Conservation (phyloP, 2,797 vertebrate species). For the Brachyalestes nurse region DNA sequence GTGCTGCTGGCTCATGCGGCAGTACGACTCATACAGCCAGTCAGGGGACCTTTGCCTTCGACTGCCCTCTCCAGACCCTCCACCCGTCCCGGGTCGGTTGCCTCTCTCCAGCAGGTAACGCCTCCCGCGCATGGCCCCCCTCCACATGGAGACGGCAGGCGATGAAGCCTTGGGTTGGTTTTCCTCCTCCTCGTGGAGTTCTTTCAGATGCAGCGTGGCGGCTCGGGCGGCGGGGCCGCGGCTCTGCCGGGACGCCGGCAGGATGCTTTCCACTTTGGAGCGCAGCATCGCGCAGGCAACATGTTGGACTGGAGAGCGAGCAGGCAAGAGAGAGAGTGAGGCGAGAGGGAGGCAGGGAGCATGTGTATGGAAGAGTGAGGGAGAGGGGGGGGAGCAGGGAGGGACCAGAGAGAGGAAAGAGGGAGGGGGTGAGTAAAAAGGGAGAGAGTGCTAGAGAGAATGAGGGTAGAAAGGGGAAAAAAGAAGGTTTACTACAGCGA, state of each 20-base stretch:
- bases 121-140: slow-evolving; percentile 81
- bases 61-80: slow-evolving; percentile 56
- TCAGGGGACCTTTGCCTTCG: slow-evolving; percentile 82
- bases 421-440: slow-evolving; percentile 18
- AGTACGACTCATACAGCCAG: slow-evolving; percentile 95
- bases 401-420: slow-evolving; percentile 18
- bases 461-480: slow-evolving; percentile 26
- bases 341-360: slow-evolving; percentile 32
- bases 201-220: slow-evolving; percentile 52
- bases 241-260: slow-evolving; percentile 49
- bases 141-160: slow-evolving; percentile 65
- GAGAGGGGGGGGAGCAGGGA: slow-evolving; percentile 27
- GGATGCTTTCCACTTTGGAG: slow-evolving; percentile 57
- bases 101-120: slow-evolving; percentile 86
- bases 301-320: slow-evolving; percentile 43
- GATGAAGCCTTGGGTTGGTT: slow-evolving; percentile 6
- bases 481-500: slow-evolving; percentile 12
- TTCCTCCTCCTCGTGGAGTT: slow-evolving; percentile 47
- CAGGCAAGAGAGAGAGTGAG: slow-evolving; percentile 35
- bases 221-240: slow-evolving; percentile 45
- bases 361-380: slow-evolving; percentile 25
- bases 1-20: slow-evolving; percentile 99
- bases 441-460: slow-evolving; percentile 22
- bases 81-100: not conserved
- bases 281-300: slow-evolving; percentile 67